These are phyloP conservation scores for Neogale vison DNA, from an alignment of 2,113 vertebrate genomes.

Conservation along the genomic window DNA sequence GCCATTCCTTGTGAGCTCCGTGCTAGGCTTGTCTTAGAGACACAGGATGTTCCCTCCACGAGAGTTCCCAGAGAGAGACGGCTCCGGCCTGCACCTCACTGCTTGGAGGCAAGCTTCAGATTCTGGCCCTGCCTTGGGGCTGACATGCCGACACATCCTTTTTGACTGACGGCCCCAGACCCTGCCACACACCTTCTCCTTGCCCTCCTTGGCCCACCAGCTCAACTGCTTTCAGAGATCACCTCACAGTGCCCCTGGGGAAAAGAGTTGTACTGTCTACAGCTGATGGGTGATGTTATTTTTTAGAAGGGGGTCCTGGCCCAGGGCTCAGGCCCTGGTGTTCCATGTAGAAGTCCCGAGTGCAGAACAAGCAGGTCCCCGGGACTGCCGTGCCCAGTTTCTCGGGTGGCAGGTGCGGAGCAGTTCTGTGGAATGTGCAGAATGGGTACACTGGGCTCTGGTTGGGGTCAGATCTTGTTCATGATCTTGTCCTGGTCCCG, in stretches of 20 bases:
- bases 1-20: neutral
- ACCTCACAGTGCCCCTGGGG: constrained; percentile 79
- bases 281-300: constrained; percentile 74
- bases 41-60: neutral
- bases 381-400: constrained; percentile 69
- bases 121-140: neutral
- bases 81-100: neutral
- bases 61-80: neutral
- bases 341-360: constrained; percentile 75
- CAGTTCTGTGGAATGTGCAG: constrained; percentile 51
- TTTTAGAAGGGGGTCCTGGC: neutral
- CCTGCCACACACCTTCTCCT: neutral
- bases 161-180: neutral
- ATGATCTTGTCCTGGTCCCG: no score
- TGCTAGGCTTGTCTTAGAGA: neutral
- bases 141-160: neutral
- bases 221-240: neutral
- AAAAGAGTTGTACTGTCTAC: constrained; percentile 78
- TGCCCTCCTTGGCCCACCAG: neutral
- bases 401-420: constrained; percentile 75
- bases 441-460: neutral
- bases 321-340: constrained; percentile 64
- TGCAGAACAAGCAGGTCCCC: constrained; percentile 56
- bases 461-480: neutral
- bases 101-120: neutral